Base-by-base conservation (phyloP, 2,113 vertebrate species). In the Leiothrix lutea region DNA sequence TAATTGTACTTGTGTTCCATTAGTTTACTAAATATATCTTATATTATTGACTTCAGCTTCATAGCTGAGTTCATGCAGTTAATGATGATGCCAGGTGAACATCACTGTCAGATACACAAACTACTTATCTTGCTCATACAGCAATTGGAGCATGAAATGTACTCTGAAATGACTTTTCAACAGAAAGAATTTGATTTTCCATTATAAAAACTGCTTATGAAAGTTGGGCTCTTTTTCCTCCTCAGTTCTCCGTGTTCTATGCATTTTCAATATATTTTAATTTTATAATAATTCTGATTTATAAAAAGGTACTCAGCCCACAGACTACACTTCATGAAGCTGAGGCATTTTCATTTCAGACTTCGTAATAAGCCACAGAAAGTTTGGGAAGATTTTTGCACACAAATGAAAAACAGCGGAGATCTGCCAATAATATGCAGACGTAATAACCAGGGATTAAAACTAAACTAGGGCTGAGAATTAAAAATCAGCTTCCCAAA, bases 31-130 rank as follows among this genome's bases (percentile, higher is more conserved):
- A 72, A 90, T 70, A 53, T 67, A 71, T 84, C 56, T 40, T 77
- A 15, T 33, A 57, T 86, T 92, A 90, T 3, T 65, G 70, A 62
- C 28, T 71, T 79, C 29, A 72, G 54, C 48, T 86, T 86, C 74
- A 38, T 40, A 86, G 88, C 86, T 82, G 90, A 88, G 33, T 42
- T 90, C 36, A 7, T 83, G 56, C 71, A 36, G 33, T 72, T 92
- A 80, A 78, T 86, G 86, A 62, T 90, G 95, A 62, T 88, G 61
- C 80, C 93, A 92, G 96, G 88, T 94, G 96, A 91, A 48, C 45
- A 87, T 70, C 88, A 44, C 92, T 91, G 84, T 93, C 85, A 86
- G 71, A 61, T 62, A 51, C 1, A 6, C 48, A 50, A 73, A 78
- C n/a, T 42, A 57, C 70, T 83, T 74, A 50, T 79, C 71, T 72